phyloP scores from a whole-genome alignment of 1,140 invertebrate species.

The Megalopta genalis region DNA sequence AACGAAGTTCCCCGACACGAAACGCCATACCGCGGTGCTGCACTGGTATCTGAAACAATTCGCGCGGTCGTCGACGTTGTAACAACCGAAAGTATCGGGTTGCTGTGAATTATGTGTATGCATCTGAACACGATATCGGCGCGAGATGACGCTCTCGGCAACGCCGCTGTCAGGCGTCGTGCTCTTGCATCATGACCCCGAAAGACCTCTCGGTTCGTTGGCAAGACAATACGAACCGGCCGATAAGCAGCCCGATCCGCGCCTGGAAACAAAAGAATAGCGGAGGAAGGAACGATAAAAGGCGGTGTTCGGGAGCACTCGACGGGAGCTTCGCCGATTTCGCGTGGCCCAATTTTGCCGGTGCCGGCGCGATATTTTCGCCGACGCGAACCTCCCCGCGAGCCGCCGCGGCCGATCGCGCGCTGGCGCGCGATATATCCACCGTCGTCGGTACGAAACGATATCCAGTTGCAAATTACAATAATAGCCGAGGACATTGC shows the following conservation, averaged over 20 bases:
- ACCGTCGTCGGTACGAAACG: no score
- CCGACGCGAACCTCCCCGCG: no score
- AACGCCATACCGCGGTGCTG: no score
- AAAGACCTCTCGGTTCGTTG: conserved; percentile 46
- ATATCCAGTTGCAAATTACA: conserved; percentile 68
- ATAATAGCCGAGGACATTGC: conserved; percentile 68
- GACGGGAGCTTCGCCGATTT: neutral
- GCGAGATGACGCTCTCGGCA: neutral
- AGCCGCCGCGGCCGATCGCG: no score
- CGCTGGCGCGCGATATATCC: no score
- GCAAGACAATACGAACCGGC: conserved; percentile 29
- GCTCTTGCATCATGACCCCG: conserved; percentile 59
- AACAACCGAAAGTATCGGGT: no score
- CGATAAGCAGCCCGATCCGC: conserved; percentile 31
- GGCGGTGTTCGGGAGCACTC: neutral
- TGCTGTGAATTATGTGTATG: no score
- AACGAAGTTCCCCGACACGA: no score
- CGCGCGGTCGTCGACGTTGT: no score
- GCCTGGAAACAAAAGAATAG: neutral
- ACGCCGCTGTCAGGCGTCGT: conserved; percentile 26
- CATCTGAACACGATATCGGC: neutral
- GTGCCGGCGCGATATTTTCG: neutral
- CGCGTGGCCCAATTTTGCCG: conserved; percentile 1
- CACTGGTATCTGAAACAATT: no score
- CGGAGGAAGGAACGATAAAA: neutral